Percentiles rank a stretch among this genome's conserved stretches.
Conservation (phyloP, 2,797 vertebrate genomes). For the Jordanella pulchra region DNA sequence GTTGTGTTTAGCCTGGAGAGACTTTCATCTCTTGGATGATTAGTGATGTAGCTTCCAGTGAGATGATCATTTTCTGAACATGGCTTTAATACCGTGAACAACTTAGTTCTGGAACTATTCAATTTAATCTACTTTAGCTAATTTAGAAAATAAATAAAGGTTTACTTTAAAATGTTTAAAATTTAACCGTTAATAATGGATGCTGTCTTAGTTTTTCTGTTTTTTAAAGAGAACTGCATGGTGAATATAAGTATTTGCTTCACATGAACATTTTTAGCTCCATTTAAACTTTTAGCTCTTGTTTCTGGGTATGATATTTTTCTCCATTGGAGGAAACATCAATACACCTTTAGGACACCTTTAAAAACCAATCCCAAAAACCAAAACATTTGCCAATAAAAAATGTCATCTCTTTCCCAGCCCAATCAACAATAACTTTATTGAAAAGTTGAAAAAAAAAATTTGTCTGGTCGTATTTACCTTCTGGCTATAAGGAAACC, state of each 20-base stretch:
- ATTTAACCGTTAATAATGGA: neutral
- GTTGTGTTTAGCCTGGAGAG: constrained; percentile 2
- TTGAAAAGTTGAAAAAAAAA: no score
- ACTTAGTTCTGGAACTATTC: neutral
- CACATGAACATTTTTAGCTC: neutral
- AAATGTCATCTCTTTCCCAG: no score
- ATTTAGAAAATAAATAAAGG: neutral
- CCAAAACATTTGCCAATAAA: no score
- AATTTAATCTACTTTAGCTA: no score
- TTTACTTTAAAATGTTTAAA: neutral
- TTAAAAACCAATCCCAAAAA: no score
- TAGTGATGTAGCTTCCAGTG: neutral
- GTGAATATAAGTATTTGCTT: neutral
- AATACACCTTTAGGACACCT: no score
- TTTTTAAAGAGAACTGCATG: no score
- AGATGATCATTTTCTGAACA: neutral
- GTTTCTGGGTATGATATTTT: no score
- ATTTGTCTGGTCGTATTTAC: no score
- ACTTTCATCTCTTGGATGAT: constrained; percentile 4
- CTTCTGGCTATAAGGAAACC: no score
- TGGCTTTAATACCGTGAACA: neutral
- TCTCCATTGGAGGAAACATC: no score
- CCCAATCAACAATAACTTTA: no score
- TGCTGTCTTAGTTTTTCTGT: neutral
- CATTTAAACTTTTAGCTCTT: neutral